Evolutionary conservation across 2,113 vertebrate species (phyloP).

Genomic region (Tragulus kanchil): DNA sequence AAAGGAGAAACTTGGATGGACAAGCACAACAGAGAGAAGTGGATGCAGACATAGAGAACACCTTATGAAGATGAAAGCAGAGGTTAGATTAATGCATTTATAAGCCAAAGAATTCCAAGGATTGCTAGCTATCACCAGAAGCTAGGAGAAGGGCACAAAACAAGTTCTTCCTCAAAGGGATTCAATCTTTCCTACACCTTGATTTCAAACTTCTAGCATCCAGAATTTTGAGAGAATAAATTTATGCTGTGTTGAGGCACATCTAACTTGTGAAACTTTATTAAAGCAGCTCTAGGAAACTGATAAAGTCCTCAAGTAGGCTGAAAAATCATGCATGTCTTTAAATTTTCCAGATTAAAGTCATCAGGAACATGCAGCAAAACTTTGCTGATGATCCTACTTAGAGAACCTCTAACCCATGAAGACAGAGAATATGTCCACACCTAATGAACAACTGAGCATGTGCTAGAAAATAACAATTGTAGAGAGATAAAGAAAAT

Average conservation of each 20-base stretch:
- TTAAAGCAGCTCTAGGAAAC: not conserved
- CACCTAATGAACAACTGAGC: not conserved
- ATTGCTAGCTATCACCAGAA: not conserved
- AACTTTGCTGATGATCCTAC: not conserved
- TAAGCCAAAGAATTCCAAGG: not conserved
- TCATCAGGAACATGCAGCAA: not conserved
- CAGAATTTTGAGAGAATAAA: not conserved
- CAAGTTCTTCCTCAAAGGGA: not conserved
- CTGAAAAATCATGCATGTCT: not conserved
- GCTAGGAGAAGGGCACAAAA: rapidly evolving
- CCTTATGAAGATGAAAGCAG: not conserved
- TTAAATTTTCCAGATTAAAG: not conserved
- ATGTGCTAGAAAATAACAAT: not conserved
- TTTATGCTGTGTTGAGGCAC: not conserved
- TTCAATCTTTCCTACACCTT: not conserved
- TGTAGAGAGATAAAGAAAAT: not conserved
- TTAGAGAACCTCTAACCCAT: not conserved
- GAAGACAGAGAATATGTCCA: not conserved
- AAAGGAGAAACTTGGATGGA: not conserved
- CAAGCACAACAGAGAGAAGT: not conserved
- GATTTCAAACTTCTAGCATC: not conserved
- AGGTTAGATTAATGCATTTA: not conserved
- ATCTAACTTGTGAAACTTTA: not conserved
- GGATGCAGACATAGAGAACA: not conserved
- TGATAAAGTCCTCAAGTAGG: not conserved